Percentiles rank a stretch among this genome's conserved stretches.
These are phyloP conservation scores for Antigone vipio DNA, from an alignment of 2,113 vertebrate species.

Conservation along the genomic window DNA sequence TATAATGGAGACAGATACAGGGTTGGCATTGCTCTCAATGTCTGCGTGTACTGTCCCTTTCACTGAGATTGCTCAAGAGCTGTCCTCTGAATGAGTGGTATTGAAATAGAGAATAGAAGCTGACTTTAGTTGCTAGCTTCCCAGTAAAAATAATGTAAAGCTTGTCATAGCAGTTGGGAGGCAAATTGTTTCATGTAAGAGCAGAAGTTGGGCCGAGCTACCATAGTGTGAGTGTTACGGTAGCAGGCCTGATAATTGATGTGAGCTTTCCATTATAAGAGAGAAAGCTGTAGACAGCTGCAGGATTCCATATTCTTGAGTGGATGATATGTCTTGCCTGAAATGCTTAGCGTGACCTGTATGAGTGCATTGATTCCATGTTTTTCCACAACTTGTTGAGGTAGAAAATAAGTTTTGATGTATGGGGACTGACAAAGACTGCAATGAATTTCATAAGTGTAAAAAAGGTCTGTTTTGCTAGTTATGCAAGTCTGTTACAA, in stretches of 20 bases:
- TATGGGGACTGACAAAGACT: not conserved
- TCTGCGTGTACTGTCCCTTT: not conserved
- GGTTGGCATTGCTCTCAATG: not conserved
- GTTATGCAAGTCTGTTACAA: not conserved
- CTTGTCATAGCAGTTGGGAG: not conserved
- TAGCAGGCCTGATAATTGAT: not conserved
- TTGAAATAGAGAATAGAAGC: not conserved
- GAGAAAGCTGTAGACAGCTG: not conserved
- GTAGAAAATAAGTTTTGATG: not conserved
- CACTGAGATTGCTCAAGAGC: slow-evolving; percentile 31
- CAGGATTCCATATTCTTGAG: not conserved
- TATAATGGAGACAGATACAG: not conserved
- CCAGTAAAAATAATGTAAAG: not conserved
- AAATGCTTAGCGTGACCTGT: not conserved
- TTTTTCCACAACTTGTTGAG: not conserved
- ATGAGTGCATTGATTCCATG: fast-evolving
- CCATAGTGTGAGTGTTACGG: not conserved
- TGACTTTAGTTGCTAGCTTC: not conserved
- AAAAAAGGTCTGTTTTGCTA: not conserved
- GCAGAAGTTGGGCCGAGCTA: not conserved
- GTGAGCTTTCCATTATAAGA: not conserved
- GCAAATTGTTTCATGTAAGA: not conserved
- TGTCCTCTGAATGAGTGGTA: slow-evolving; percentile 4
- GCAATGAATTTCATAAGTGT: not conserved
- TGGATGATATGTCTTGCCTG: not conserved